phyloP scores from a whole-genome alignment of 1,140 invertebrate species.

The Penaeus vannamei region DNA sequence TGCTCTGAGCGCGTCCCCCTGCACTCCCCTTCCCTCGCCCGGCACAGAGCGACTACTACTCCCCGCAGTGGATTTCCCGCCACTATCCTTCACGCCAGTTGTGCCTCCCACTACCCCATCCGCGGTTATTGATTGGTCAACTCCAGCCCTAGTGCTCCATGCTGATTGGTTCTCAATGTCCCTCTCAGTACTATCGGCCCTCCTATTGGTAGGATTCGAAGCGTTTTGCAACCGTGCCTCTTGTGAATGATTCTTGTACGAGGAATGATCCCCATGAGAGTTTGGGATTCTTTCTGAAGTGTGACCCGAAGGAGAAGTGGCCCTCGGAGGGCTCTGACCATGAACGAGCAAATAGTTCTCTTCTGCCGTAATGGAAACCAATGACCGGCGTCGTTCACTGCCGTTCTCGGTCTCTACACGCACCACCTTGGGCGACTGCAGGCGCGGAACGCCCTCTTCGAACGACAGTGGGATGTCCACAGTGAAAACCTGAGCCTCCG shows the following conservation, averaged over 20 bases:
- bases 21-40: neutral
- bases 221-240: neutral
- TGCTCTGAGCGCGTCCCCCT: neutral
- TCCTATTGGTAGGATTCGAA: conserved; percentile 32
- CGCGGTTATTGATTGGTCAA: conserved; percentile 57
- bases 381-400: conserved; percentile 14
- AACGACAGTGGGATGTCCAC: no score
- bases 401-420: neutral
- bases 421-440: no score
- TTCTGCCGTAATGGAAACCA: conserved; percentile 43
- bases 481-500: neutral
- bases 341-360: conserved; percentile 32
- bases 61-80: conserved; percentile 39
- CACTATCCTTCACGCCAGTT: conserved; percentile 48
- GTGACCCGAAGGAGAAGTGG: neutral
- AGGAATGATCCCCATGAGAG: neutral
- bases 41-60: conserved; percentile 32
- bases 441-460: no score
- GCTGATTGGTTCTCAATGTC: conserved; percentile 36
- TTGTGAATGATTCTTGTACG: conserved; percentile 51
- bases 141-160: conserved; percentile 20
- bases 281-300: neutral
- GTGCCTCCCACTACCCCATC: conserved; percentile 48
- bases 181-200: neutral
- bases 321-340: conserved; percentile 18